A percentile compares a stretch with the other conserved stretches of the same genome.
phyloP scores from a whole-genome alignment of 2,888 invertebrate species.

The Drosophila falleni region DNA sequence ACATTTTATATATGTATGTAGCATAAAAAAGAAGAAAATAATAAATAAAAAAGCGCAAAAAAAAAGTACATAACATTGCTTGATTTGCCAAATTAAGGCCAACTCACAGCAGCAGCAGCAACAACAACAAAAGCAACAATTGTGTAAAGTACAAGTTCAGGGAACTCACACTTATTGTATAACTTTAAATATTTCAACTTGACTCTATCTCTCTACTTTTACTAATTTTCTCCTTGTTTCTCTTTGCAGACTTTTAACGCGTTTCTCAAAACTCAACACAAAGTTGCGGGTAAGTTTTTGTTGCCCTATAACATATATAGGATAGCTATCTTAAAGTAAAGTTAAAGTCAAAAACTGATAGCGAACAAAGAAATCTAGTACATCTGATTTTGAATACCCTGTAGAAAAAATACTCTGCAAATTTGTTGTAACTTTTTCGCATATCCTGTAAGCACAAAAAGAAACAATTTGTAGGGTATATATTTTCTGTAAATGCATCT shows the following conservation, averaged over 20 bases:
- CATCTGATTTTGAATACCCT: constrained; percentile 1
- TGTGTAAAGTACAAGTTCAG: constrained; percentile 42
- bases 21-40: constrained; percentile 9
- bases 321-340: constrained; percentile 8
- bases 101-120: constrained; percentile 36
- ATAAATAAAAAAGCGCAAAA: constrained; percentile 11
- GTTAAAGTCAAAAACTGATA: neutral
- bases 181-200: constrained; percentile 28
- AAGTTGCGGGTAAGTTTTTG: constrained; percentile 32
- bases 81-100: constrained; percentile 69
- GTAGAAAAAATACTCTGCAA: no score
- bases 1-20: constrained; percentile 26
- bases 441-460: no score
- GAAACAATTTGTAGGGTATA: no score
- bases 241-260: constrained; percentile 22
- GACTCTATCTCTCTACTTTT: neutral
- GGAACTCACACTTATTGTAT: constrained; percentile 31
- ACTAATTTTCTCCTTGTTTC: neutral
- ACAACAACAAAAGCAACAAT: constrained; percentile 27
- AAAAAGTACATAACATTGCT: constrained; percentile 44
- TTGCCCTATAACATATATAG: constrained; percentile 3
- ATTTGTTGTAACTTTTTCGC: no score
- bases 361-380: neutral
- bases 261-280: constrained; percentile 14
- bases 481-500: no score